Base-by-base conservation (phyloP, 2,113 vertebrate genomes). In the Leptodactylus fuscus region DNA sequence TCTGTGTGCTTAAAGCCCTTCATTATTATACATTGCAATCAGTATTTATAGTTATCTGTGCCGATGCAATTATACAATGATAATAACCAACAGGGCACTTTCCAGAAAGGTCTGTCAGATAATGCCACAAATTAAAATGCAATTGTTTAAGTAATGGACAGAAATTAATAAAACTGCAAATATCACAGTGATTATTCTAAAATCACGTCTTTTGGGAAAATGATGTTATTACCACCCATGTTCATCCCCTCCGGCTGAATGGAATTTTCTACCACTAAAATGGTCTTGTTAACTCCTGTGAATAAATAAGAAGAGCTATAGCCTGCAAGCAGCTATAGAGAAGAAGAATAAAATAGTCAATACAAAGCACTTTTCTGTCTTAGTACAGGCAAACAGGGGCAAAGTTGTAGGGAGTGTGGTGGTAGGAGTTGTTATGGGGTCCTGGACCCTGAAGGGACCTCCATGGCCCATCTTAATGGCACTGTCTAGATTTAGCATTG, bases 91-190 rank as follows among this genome's bases (percentile, higher is more conserved):
- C 73, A 8, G 27, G 24, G 18, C n/a, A 49, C 7, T 55, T 13
- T 16, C 49, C 36, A 20, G 75, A 34, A 78, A 78, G 74, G 49
- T 22, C 41, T 32, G 74, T 48, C 48, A 78, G 75, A 55, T 55
- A 78, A 34, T 16, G 29, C 29, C 18, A 20, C 49, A 55, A 78
- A 78, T 78, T 51, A 78, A 55, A 78, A 51, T 78, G 32, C 32
- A 55, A 55, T 76, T 78, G 29, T 53, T 32, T 55, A 29, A 76
- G 16, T 32, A 78, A 36, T 78, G 49, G 36, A 55, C 18, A 55
- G 48, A 78, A 55, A 78, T 78, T 55, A 77, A 53, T 78, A 55
- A 53, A 78, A 78, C 29, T 34, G 49, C 48, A 55, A 55, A 78
- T 51, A 55, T 78, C 18, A 22, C 75, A 36, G 49, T 20, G 44